A percentile compares a stretch with the other conserved stretches of the same genome.
Conservation (phyloP, 2,797 vertebrate species). For the Periophthalmus magnuspinnatus region DNA sequence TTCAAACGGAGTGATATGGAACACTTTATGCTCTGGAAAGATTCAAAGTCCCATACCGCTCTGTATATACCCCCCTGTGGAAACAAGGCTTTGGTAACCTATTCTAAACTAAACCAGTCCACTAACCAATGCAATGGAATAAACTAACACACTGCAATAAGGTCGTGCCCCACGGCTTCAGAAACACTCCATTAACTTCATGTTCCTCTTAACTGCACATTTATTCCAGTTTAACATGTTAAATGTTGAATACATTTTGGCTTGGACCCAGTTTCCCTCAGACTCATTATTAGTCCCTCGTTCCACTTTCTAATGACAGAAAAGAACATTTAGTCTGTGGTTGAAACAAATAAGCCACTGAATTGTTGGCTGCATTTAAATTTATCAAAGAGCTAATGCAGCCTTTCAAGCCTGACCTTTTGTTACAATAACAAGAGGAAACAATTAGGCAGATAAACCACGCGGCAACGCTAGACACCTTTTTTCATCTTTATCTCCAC, state of each 20-base stretch:
- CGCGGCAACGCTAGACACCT: slow-evolving; percentile 1
- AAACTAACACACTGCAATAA: background rate
- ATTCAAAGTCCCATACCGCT: no score
- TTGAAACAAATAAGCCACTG: background rate
- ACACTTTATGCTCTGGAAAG: no score
- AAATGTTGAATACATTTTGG: slow-evolving; percentile 8
- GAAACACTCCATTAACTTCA: background rate
- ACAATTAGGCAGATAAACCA: slow-evolving; percentile 6
- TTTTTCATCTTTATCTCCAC: slow-evolving; percentile 10
- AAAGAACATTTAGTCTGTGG: slow-evolving; percentile 5
- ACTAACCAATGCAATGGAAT: background rate
- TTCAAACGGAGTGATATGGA: no score
- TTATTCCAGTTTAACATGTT: slow-evolving; percentile 1
- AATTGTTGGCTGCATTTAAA: slow-evolving; percentile 17
- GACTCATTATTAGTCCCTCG: slow-evolving; percentile 24
- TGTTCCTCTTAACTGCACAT: background rate
- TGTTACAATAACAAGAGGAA: slow-evolving; percentile 24
- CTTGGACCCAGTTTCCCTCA: slow-evolving; percentile 9
- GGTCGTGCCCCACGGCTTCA: background rate
- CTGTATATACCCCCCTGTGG: no score
- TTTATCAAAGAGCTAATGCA: slow-evolving; percentile 12
- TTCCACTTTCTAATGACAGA: slow-evolving; percentile 26
- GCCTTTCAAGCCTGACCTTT: slow-evolving; percentile 24
- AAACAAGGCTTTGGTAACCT: no score
- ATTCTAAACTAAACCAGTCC: no score